phyloP scores from a whole-genome alignment of 2,888 invertebrate genomes.

The Smittia sp. region DNA sequence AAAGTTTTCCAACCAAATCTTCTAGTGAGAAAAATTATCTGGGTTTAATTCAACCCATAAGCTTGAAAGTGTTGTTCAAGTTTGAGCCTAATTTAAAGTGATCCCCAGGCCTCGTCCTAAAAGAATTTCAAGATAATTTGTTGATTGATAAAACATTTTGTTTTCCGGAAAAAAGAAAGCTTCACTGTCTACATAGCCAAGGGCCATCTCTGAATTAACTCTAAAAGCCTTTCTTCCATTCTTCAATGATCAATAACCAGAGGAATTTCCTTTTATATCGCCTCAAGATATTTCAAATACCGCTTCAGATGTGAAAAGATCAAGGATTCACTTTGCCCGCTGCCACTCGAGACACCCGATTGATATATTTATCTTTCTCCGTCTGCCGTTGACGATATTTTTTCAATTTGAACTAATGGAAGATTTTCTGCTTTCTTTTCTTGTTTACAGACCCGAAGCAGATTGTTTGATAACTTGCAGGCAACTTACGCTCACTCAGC shows the following conservation, averaged over 20 bases:
- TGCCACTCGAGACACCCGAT: constrained; percentile 43
- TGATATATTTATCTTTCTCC: too few relatives aligned
- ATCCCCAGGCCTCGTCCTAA: too few relatives aligned
- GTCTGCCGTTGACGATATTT: too few relatives aligned
- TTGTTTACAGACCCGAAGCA: constrained; percentile 16
- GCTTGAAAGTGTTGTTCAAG: too few relatives aligned
- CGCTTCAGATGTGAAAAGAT: not conserved
- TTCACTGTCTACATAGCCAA: not conserved
- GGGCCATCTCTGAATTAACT: too few relatives aligned
- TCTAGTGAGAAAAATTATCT: too few relatives aligned
- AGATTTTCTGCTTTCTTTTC: not conserved
- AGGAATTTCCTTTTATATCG: not conserved
- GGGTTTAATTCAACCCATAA: too few relatives aligned
- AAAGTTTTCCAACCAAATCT: too few relatives aligned
- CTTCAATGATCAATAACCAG: not conserved
- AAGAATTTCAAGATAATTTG: too few relatives aligned
- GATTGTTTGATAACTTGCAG: constrained; percentile 52
- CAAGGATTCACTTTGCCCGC: constrained; percentile 44
- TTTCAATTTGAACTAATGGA: too few relatives aligned
- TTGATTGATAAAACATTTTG: too few relatives aligned
- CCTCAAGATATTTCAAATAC: not conserved
- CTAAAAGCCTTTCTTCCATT: not conserved
- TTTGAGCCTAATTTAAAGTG: too few relatives aligned
- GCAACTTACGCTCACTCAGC: constrained; percentile 64
- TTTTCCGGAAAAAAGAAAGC: not conserved